phyloP scores from a whole-genome alignment of 2,888 invertebrate genomes.

The Himalopsyche kuldschensis region DNA sequence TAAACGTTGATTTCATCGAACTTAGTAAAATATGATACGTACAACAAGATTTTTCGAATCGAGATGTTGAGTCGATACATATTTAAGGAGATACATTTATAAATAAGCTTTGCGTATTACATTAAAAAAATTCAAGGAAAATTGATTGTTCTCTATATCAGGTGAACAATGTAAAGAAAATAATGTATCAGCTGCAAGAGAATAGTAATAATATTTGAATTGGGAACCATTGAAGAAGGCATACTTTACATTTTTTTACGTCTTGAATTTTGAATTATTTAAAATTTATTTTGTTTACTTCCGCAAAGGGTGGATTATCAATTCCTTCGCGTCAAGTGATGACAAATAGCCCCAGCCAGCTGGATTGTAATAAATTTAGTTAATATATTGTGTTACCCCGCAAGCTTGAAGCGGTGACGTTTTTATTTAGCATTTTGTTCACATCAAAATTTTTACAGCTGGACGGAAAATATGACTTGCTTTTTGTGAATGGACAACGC shows the following conservation, averaged over 20 bases:
- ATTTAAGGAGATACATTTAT: too few species aligned
- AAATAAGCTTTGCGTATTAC: too few species aligned
- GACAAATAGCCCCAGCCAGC: slow-evolving; percentile 29
- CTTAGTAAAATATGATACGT: too few species aligned
- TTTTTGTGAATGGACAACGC: slow-evolving; percentile 12
- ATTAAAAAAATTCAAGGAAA: too few species aligned
- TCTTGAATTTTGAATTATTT: slow-evolving; percentile 3
- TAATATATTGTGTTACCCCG: slow-evolving; percentile 20
- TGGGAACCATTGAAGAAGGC: background rate
- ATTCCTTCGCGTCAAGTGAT: slow-evolving; percentile 25
- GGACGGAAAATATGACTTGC: slow-evolving; percentile 33
- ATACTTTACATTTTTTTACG: background rate
- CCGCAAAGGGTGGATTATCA: slow-evolving; percentile 15
- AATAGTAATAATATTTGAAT: too few species aligned
- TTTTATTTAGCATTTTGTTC: slow-evolving; percentile 32
- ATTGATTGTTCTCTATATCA: too few species aligned
- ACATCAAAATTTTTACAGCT: slow-evolving; percentile 26
- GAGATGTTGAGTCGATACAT: too few species aligned
- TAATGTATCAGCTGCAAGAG: too few species aligned
- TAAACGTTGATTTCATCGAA: too few species aligned
- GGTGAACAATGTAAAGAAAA: too few species aligned
- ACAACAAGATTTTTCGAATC: too few species aligned
- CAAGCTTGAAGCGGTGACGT: slow-evolving; percentile 23
- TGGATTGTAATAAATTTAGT: slow-evolving; percentile 32
- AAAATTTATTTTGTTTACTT: slow-evolving; percentile 20